Percentiles rank a stretch among this genome's conserved stretches.
phyloP scores from a whole-genome alignment of 92 coral and sea anemone species.

The Bergia sp. region DNA sequence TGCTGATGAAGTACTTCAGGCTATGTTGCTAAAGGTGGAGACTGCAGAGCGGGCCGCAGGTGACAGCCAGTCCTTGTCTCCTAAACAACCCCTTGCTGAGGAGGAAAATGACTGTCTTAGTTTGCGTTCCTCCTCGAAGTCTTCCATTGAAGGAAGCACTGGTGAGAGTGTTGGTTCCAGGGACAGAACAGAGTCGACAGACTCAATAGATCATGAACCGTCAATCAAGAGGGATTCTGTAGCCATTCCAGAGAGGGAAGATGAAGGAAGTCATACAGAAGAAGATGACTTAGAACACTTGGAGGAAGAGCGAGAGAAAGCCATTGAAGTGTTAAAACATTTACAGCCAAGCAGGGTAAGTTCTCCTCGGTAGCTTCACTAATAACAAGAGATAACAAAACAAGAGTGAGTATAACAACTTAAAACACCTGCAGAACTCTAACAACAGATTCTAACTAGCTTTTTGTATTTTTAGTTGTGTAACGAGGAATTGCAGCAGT shows the following conservation, averaged over 20 bases:
- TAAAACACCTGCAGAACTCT: too few species aligned
- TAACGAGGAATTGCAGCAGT: too few species aligned
- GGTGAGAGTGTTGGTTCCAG: constrained; percentile 17
- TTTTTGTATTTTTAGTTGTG: too few species aligned
- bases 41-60: background rate
- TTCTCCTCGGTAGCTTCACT: background rate
- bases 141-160: constrained; percentile 32
- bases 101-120: constrained; percentile 28
- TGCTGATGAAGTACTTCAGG: constrained; percentile 1
- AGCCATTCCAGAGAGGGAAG: constrained; percentile 42
- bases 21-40: constrained; percentile 7
- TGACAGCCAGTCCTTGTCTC: background rate
- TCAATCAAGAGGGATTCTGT: constrained; percentile 70
- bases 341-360: constrained; percentile 81
- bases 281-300: constrained; percentile 54
- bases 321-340: constrained; percentile 73
- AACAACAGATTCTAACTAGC: too few species aligned
- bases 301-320: constrained; percentile 75
- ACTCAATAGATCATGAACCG: constrained; percentile 43
- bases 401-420: too few species aligned
- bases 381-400: too few species aligned
- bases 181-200: constrained; percentile 66
- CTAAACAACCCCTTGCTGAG: constrained; percentile 40
- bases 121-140: constrained; percentile 33
- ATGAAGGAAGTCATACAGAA: constrained; percentile 28